Base-by-base conservation (phyloP, 2,797 vertebrate species). In the Myotis daubentonii region DNA sequence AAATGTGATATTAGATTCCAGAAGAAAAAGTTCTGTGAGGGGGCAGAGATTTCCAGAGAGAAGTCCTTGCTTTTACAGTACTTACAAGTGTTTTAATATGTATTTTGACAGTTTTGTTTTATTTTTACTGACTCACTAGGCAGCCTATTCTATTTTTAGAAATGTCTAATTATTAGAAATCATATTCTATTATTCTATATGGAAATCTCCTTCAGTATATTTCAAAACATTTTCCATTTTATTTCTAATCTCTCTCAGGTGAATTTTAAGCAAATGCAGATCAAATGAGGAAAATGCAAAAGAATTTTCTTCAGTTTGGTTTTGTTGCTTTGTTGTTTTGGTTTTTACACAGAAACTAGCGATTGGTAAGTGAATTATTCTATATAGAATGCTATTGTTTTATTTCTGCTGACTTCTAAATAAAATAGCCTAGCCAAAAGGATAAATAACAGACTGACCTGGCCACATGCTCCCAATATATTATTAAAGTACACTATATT, bases 321-420 rank as follows among this genome's bases (percentile, higher is more conserved):
- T 30, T 30, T 62, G 28, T 62, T 30, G 28, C 60, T 62, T 62
- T 62, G 60, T 62, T 62, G 28, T 62, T 71, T n/a, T 49, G 44
- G 10, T 65, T 90, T 71, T 5, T 47, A 57, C 33, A 65, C 4
- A 49, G 41, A 83, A 72, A 65, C 23, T 60, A 60, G 15, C 49
- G 53, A 79, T 51, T 78, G 57, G 17, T 78, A 82, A 79, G 53
- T 72, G 23, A 82, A 19, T 49, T 82, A 41, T 78, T 83, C 16
- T 78, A 20, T 53, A 38, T 47, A 44, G 20, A 74, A 86, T 87
- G 72, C 3, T 88, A 25, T 44, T 91, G 38, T 71, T 93, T 93
- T 78, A 76, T 78, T 95, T 95, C 74, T 93, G 72, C 70, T 94
- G 80, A 93, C 82, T 95, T 87, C 33, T 87, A 96, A 87, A 78